Base-by-base conservation (phyloP, 2,797 vertebrate species). In the Oryzias dopingdopingensis region DNA sequence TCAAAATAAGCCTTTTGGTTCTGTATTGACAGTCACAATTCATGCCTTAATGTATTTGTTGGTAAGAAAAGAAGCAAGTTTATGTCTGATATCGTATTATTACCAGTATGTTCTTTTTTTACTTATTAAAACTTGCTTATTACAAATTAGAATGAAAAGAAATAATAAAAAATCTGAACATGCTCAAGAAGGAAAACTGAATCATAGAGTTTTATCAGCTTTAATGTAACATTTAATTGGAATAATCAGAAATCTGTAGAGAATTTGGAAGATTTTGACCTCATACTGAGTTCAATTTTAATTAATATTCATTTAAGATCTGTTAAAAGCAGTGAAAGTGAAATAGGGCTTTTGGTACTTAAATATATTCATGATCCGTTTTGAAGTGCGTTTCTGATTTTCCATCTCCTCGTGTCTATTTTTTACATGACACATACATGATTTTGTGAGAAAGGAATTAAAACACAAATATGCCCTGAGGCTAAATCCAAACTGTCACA, bases 401-500 rank as follows among this genome's bases (percentile, higher is more conserved):
- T 76, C 47, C 57, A 66, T 75, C 58, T 22, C 52, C 52, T 23
- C 23, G n/a, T 60, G n/a, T 45, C 49, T 61, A 13, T 5, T 20
- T 47, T 20, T 41, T 24, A 44, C 47, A 64, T 58, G 61, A 56
- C 48, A 65, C 61, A 56, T 50, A 63, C 59, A 49, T 56, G 68
- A 56, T 46, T 66, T 37, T 62, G 44, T 55, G 65, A 57, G 51
- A 73, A 47, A 53, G 72, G 47, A 82, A 76, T 80, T 56, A 66
- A 70, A 72, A 70, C 65, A 60, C 59, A 61, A 52, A 67, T 52
- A 68, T 41, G 70, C 62, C 83, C 84, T 3, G 50, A 62, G 83
- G 86, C 81, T 70, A 80, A 48, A 79, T 74, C 76, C 76, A 81
- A 77, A 85, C 70, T 74, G 72, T 70, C 72, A 57, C 56, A 59